phyloP scores from a whole-genome alignment of 2,888 invertebrate species.

The Cryptocephalus moraei region DNA sequence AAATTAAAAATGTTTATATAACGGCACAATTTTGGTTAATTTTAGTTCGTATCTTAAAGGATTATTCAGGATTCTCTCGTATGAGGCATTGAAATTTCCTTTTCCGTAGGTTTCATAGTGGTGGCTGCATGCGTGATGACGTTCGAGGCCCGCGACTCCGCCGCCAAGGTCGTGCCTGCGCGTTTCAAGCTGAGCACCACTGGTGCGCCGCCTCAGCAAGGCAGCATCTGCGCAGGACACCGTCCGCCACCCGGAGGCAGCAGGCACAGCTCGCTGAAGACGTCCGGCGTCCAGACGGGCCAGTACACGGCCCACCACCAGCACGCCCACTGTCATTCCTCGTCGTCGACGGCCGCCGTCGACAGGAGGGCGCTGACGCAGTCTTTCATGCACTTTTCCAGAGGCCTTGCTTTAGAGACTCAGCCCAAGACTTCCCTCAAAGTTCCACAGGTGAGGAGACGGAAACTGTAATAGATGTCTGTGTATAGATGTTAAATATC shows the following conservation, averaged over 20 bases:
- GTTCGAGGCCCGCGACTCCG: slow-evolving; percentile 93
- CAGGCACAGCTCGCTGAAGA: slow-evolving; percentile 30
- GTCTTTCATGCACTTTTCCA: slow-evolving; percentile 42
- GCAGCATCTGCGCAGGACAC: slow-evolving; percentile 6
- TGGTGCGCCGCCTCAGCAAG: slow-evolving; percentile 19
- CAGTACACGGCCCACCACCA: slow-evolving; percentile 14
- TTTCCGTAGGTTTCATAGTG: slow-evolving; percentile 71
- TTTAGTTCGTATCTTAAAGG: no score
- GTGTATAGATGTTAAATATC: no score
- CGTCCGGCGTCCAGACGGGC: slow-evolving; percentile 31
- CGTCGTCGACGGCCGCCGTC: slow-evolving; percentile 7
- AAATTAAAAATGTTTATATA: no score
- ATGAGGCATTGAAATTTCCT: not conserved
- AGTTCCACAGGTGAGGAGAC: slow-evolving; percentile 22
- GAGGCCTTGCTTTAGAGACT: slow-evolving; percentile 34
- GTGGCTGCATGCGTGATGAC: slow-evolving; percentile 98
- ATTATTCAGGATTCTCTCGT: no score
- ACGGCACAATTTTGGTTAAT: no score
- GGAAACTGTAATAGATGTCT: no score
- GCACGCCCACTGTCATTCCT: slow-evolving; percentile 8
- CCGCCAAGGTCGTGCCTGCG: slow-evolving; percentile 84
- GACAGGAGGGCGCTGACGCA: slow-evolving; percentile 36
- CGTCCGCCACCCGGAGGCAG: slow-evolving; percentile 9
- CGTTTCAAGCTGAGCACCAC: slow-evolving; percentile 42
- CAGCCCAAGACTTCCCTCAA: slow-evolving; percentile 27